Conservation (phyloP, 2,113 vertebrate genomes). For the Indicator maculatus region DNA sequence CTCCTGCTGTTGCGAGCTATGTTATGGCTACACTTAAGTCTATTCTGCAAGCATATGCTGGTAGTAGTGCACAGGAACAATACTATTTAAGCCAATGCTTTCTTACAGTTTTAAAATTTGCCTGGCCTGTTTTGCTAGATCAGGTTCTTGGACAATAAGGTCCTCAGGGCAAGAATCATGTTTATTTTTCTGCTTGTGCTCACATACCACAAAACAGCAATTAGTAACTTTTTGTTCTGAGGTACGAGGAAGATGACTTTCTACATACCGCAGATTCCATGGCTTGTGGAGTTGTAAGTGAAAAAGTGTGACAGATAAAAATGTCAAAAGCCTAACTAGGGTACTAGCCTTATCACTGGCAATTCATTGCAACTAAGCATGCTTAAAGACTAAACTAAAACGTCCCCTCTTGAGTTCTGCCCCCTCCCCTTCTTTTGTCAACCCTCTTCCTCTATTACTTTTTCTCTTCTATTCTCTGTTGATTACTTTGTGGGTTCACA, state of each 20-base stretch:
- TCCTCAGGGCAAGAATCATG: neutral
- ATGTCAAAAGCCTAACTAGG: neutral
- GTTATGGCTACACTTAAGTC: neutral
- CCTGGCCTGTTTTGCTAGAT: slow-evolving; percentile 30
- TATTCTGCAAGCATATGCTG: neutral
- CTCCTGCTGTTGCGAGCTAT: neutral
- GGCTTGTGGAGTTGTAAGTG: neutral
- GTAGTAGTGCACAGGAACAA: neutral
- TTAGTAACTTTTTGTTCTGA: neutral
- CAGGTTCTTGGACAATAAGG: neutral
- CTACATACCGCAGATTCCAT: neutral
- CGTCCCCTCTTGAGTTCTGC: neutral
- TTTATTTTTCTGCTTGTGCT: slow-evolving; percentile 40
- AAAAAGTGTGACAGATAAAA: neutral
- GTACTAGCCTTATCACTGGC: neutral
- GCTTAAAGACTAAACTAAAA: neutral
- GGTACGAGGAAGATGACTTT: neutral
- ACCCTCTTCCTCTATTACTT: neutral
- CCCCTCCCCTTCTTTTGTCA: neutral
- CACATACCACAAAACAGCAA: neutral
- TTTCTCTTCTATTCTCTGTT: neutral
- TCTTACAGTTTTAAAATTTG: neutral
- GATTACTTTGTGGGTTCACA: neutral
- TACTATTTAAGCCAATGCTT: neutral
- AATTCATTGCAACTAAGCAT: neutral